phyloP scores from a whole-genome alignment of 2,797 vertebrate genomes.

The Muscicapa striata region DNA sequence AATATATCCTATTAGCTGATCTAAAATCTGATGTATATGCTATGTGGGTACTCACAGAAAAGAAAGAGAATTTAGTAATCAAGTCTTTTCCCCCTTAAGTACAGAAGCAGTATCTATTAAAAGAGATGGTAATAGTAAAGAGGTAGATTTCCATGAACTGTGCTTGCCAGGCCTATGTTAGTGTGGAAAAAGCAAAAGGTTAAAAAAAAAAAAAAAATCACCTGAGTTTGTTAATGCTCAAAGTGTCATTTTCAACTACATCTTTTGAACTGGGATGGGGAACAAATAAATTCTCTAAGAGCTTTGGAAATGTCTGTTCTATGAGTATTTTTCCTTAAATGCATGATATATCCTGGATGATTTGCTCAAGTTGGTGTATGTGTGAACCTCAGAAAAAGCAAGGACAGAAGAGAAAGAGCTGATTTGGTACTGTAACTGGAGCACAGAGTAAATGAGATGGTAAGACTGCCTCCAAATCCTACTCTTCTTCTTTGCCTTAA shows the following conservation, averaged over 20 bases:
- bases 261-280: not conserved
- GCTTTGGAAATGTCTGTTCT: not conserved
- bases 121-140: not conserved
- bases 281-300: not conserved
- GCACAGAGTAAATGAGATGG: not conserved
- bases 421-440: not conserved
- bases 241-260: not conserved
- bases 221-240: not conserved
- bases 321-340: not conserved
- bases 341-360: not conserved
- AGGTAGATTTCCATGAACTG: not conserved
- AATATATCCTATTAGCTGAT: slow-evolving; percentile 19
- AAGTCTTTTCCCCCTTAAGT: not conserved
- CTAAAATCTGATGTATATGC: not conserved
- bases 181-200: not conserved
- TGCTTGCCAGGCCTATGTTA: not conserved
- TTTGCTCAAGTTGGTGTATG: not conserved
- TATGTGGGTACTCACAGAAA: not conserved
- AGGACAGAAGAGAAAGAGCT: not conserved
- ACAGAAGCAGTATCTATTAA: not conserved
- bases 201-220: too few species aligned
- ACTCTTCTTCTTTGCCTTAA: not conserved
- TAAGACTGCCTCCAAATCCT: not conserved
- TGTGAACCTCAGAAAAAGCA: not conserved
- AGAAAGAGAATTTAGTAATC: not conserved